These are phyloP conservation scores for Caloenas nicobarica DNA, from an alignment of 2,113 vertebrate species.

Conservation along the genomic window DNA sequence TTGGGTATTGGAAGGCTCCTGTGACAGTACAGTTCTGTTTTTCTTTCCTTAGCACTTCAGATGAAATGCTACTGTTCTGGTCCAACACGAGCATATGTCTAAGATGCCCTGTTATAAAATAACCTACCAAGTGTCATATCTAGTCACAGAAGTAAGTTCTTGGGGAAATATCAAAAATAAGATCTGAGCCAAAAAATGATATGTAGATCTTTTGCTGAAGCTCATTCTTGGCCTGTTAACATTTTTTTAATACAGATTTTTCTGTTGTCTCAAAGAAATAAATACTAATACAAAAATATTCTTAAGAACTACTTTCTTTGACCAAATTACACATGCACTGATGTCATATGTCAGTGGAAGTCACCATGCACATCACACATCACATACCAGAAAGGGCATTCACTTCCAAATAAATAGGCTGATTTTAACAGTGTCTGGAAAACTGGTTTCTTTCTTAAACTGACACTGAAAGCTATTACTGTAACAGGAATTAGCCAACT, in stretches of 20 bases:
- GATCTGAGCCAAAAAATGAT: background rate
- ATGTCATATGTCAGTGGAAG: background rate
- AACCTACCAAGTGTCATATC: background rate
- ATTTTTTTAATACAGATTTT: background rate
- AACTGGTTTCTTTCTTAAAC: background rate
- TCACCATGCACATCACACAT: background rate
- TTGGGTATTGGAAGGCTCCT: background rate
- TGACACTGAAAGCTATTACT: background rate
- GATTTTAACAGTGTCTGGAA: background rate
- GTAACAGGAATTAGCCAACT: background rate
- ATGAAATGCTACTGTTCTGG: background rate
- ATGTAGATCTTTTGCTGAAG: background rate
- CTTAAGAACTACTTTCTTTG: background rate
- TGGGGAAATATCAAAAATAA: background rate
- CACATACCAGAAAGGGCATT: background rate
- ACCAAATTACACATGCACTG: background rate
- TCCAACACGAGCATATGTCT: background rate
- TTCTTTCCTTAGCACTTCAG: background rate
- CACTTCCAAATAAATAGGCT: background rate
- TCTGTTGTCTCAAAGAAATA: constrained; percentile 10
- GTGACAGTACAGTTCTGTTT: background rate
- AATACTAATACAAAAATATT: background rate
- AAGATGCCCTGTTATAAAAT: background rate
- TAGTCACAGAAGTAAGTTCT: background rate
- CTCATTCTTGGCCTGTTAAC: background rate